Conservation (phyloP, 2,797 vertebrate genomes). For the Myotis planiceps region DNA sequence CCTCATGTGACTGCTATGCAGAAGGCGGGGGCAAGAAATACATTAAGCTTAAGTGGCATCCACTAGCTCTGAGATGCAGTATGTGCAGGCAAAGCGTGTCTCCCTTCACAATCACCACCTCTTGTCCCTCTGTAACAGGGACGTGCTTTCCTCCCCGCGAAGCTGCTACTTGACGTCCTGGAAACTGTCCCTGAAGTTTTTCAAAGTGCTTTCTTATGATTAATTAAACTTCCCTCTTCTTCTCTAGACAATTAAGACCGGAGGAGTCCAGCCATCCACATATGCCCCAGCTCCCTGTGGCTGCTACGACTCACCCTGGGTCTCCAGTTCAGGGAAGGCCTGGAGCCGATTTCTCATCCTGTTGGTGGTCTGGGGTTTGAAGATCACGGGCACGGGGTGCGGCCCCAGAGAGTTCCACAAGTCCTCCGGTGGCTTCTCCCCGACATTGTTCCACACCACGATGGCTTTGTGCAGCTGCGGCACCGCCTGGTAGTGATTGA, state of each 20-base stretch:
- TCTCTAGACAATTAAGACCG: background rate
- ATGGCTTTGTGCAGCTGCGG: conserved; percentile 92
- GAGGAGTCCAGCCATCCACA: background rate
- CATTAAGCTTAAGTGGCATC: background rate
- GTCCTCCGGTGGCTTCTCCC: conserved; percentile 90
- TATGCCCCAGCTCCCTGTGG: background rate
- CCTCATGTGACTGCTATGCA: background rate
- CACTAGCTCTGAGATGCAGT: background rate
- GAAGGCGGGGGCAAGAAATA: background rate
- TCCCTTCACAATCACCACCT: background rate
- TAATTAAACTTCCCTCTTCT: background rate
- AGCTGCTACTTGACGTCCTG: background rate
- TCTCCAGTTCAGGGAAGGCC: conserved; percentile 92
- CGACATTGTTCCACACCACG: conserved; percentile 96
- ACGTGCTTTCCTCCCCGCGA: background rate
- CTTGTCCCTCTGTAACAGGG: background rate
- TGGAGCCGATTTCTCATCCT: conserved; percentile 95
- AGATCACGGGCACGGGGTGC: conserved; percentile 93
- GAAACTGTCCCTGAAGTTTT: background rate
- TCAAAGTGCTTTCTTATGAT: background rate
- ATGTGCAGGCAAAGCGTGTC: background rate
- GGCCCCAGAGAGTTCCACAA: conserved; percentile 93
- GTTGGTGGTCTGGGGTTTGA: conserved; percentile 93
- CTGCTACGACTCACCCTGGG: conserved; percentile 88
- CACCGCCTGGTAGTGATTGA: conserved; percentile 96